A percentile compares a stretch with the other conserved stretches of the same genome.
Conservation (phyloP, 1,140 invertebrate species). For the Drosophila fuyamai region DNA sequence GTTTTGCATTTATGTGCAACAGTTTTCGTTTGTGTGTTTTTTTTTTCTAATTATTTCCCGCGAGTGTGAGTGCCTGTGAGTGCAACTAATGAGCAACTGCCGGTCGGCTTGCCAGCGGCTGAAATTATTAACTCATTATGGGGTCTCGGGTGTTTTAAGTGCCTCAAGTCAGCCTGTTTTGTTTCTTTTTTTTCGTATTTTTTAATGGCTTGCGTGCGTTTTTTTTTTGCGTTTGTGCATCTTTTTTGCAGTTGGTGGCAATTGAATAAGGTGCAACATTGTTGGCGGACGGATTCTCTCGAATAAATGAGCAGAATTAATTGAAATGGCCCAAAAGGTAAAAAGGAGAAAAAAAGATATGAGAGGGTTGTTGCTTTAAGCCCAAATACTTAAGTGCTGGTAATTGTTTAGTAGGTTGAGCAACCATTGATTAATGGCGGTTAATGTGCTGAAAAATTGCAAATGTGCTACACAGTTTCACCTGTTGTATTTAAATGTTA, state of each 20-base stretch:
- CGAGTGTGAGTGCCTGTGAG: conserved; percentile 25
- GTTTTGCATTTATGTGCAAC: conserved; percentile 41
- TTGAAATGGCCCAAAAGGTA: conserved; percentile 29
- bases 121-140: conserved; percentile 61
- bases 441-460: conserved; percentile 37
- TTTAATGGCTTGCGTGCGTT: conserved; percentile 56
- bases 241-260: conserved; percentile 22
- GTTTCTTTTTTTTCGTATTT: conserved; percentile 37
- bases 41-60: conserved; percentile 41
- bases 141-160: conserved; percentile 52
- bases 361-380: not conserved
- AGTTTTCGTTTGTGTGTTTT: conserved; percentile 37
- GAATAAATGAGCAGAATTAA: conserved; percentile 31
- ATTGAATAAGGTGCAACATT: conserved; percentile 54
- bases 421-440: conserved; percentile 24
- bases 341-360: conserved; percentile 13
- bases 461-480: conserved; percentile 19
- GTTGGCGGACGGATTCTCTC: conserved; percentile 32
- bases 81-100: conserved; percentile 71
- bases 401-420: conserved; percentile 24
- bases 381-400: conserved; percentile 25
- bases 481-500: conserved; percentile 5
- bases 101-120: conserved; percentile 30
- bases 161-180: conserved; percentile 53
- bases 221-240: conserved; percentile 36